A percentile compares a stretch with the other conserved stretches of the same genome.
These are phyloP conservation scores for Hylomyscus alleni DNA, from an alignment of 2,797 vertebrate genomes.

Conservation along the genomic window DNA sequence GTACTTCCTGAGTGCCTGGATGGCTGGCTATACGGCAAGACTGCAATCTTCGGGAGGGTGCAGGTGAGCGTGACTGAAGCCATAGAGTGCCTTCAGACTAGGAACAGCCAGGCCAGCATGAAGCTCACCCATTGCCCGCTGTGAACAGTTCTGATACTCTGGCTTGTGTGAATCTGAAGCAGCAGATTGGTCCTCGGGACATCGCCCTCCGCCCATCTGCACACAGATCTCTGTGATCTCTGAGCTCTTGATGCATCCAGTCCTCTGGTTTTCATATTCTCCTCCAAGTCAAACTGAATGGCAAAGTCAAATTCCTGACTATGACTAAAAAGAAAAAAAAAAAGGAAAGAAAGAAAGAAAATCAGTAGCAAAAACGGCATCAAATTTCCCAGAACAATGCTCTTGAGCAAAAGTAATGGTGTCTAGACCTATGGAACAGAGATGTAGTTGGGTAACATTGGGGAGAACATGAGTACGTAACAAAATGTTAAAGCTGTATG, in stretches of 20 bases:
- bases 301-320: neutral
- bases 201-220: neutral
- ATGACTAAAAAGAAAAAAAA: neutral
- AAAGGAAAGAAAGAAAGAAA: neutral
- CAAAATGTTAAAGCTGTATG: slow-evolving; percentile 52
- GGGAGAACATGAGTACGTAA: neutral
- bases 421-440: neutral
- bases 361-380: neutral
- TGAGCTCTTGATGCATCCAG: neutral
- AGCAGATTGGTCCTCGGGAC: too few relatives aligned
- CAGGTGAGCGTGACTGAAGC: neutral
- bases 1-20: neutral
- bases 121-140: neutral
- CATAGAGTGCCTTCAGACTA: neutral
- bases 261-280: neutral
- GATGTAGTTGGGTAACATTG: slow-evolving; percentile 1
- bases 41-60: too few relatives aligned
- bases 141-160: neutral
- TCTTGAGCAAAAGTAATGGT: slow-evolving; percentile 29
- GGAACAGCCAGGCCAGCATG: neutral
- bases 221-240: too few relatives aligned
- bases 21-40: neutral
- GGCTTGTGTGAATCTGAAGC: neutral
- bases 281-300: neutral
- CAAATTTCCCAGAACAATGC: neutral